phyloP scores from a whole-genome alignment of 2,888 invertebrate species.

The Trichopria drosophilae region DNA sequence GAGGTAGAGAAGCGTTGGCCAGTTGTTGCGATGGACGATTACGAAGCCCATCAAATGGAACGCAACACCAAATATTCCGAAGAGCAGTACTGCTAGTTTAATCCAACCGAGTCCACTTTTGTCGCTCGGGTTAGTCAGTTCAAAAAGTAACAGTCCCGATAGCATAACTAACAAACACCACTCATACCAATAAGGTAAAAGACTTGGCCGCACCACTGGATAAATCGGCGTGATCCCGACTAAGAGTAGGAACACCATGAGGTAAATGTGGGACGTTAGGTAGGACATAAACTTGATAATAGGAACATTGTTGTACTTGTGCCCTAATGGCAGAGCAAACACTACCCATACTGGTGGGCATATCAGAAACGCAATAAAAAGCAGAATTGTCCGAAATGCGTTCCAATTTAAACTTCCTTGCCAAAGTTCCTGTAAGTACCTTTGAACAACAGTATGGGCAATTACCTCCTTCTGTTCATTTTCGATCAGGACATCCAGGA shows the following conservation, averaged over 20 bases:
- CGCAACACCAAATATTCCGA: constrained; percentile 88
- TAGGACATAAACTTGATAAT: constrained; percentile 99
- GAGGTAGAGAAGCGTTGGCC: constrained; percentile 89
- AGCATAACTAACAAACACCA: constrained; percentile 94
- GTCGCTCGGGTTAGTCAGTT: constrained; percentile 96
- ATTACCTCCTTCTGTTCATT: constrained; percentile 98
- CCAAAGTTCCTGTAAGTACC: constrained; percentile 97
- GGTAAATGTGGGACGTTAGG: constrained; percentile 96
- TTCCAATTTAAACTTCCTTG: constrained; percentile 96
- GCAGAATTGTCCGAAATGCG: constrained; percentile 89
- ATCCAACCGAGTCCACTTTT: constrained; percentile 96
- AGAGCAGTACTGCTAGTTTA: constrained; percentile 81
- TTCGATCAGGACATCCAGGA: constrained; percentile 95
- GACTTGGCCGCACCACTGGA: constrained; percentile 75
- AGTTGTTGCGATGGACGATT: constrained; percentile 67
- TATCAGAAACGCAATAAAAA: constrained; percentile 89
- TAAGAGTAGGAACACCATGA: constrained; percentile 89
- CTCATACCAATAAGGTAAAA: constrained; percentile 94
- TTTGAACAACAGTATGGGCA: constrained; percentile 95
- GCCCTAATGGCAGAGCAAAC: constrained; percentile 91
- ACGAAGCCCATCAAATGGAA: constrained; percentile 82
- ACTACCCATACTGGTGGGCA: constrained; percentile 96
- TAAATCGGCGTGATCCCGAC: constrained; percentile 88
- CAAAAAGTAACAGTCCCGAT: constrained; percentile 91
- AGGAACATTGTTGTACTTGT: constrained; percentile 96